A percentile compares a stretch with the other conserved stretches of the same genome.
These are phyloP conservation scores for Ginglymostoma cirratum DNA, from an alignment of 2,113 vertebrate species.

Conservation along the genomic window DNA sequence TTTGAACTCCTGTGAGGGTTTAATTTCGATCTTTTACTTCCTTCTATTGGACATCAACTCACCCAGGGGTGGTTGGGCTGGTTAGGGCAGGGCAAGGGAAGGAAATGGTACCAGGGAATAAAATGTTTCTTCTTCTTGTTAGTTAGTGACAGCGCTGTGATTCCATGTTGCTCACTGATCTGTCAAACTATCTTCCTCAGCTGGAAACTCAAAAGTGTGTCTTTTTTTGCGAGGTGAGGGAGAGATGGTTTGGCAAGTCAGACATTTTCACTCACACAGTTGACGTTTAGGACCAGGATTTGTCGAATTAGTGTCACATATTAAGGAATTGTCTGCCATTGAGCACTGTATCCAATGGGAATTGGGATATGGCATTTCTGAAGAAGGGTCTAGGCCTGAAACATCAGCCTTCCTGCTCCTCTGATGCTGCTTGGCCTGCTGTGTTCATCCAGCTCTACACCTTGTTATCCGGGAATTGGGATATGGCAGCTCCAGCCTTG, in stretches of 20 bases:
- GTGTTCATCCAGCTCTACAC: too few relatives aligned
- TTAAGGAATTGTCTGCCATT: not conserved
- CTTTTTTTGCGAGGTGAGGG: not conserved
- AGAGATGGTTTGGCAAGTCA: not conserved
- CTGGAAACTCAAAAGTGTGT: not conserved
- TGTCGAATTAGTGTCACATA: not conserved
- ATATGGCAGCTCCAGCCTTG: not conserved
- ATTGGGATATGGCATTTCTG: not conserved
- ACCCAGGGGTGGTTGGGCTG: too few relatives aligned
- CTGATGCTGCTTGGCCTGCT: too few relatives aligned
- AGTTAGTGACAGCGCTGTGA: not conserved
- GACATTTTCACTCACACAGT: not conserved
- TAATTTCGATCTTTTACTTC: not conserved
- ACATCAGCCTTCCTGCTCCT: too few relatives aligned
- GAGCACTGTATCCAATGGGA: not conserved
- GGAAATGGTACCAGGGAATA: not conserved
- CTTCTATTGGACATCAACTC: not conserved
- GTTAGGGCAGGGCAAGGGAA: too few relatives aligned
- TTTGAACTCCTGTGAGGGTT: not conserved
- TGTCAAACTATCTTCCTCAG: not conserved
- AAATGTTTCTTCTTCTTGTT: not conserved
- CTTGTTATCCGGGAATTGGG: not conserved
- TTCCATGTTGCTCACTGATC: not conserved
- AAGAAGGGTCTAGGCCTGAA: too few relatives aligned
- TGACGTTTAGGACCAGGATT: not conserved